These are phyloP conservation scores for Pseudochromis fuscus DNA, from an alignment of 2,797 vertebrate genomes.

Conservation along the genomic window DNA sequence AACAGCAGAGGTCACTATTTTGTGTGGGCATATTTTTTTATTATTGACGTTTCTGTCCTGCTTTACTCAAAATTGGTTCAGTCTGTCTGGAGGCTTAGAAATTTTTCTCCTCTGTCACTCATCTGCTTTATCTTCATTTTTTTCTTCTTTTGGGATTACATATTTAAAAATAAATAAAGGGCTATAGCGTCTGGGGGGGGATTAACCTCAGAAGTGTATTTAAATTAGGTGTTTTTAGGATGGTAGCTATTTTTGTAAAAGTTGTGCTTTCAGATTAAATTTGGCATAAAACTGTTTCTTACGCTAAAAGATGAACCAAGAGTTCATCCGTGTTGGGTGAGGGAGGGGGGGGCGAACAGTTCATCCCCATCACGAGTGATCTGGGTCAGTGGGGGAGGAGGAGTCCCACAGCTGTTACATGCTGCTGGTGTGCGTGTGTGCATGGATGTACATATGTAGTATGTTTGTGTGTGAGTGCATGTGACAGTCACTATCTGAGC, in stretches of 20 bases:
- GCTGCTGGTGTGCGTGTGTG: slow-evolving; percentile 34
- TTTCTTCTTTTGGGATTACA: too few species aligned
- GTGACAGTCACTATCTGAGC: slow-evolving; percentile 5
- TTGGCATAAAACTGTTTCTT: neutral
- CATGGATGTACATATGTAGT: slow-evolving; percentile 28
- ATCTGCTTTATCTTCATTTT: neutral
- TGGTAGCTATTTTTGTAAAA: neutral
- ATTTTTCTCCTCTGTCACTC: neutral
- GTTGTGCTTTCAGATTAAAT: neutral
- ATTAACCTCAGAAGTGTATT: neutral
- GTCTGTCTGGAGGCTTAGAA: neutral
- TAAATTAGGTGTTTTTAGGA: too few species aligned
- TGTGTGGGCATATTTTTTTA: neutral
- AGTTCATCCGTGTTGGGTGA: slow-evolving; percentile 8
- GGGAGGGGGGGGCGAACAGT: neutral
- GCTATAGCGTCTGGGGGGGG: too few species aligned
- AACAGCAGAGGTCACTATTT: neutral
- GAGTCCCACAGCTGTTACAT: slow-evolving; percentile 68
- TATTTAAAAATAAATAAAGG: too few species aligned
- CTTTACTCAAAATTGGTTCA: neutral
- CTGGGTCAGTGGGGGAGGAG: slow-evolving; percentile 79
- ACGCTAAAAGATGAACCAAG: neutral
- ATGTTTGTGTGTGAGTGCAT: slow-evolving; percentile 4
- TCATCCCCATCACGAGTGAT: slow-evolving; percentile 64
- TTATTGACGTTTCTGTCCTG: neutral